Conservation (phyloP, 2,113 vertebrate genomes). For the Lanius collurio region DNA sequence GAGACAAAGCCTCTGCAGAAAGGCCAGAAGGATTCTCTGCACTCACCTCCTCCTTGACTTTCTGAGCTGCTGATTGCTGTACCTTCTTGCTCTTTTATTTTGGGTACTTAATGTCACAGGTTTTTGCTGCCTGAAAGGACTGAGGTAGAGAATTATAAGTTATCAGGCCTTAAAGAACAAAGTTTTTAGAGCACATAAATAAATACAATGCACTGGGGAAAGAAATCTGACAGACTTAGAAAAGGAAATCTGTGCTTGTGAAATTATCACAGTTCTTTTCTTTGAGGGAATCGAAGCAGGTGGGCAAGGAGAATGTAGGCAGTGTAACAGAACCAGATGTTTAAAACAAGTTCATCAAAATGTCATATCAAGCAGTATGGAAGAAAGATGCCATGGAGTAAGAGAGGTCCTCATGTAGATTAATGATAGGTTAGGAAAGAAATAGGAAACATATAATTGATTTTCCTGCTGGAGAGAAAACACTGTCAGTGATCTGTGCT, state of each 20-base stretch:
- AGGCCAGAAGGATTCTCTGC: not conserved
- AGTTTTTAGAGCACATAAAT: not conserved
- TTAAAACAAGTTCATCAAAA: not conserved
- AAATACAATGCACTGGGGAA: not conserved
- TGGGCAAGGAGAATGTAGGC: not conserved
- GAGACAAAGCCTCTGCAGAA: not conserved
- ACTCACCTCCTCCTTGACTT: not conserved
- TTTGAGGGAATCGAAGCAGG: not conserved
- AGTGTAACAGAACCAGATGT: not conserved
- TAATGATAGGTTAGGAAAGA: not conserved
- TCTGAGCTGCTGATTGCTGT: not conserved
- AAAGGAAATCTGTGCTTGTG: not conserved
- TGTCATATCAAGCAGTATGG: not conserved
- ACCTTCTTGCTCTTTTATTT: not conserved
- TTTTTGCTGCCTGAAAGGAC: not conserved
- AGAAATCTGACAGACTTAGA: not conserved
- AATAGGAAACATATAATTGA: not conserved
- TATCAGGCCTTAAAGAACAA: not conserved
- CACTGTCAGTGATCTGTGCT: not conserved
- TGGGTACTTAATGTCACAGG: not conserved
- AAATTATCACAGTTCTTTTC: not conserved
- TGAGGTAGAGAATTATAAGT: not conserved
- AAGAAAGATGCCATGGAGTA: not conserved
- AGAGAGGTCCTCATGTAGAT: not conserved
- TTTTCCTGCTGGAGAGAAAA: conserved; percentile 1